phyloP scores from a whole-genome alignment of 1,140 invertebrate genomes.

The Heliconius hermathena region DNA sequence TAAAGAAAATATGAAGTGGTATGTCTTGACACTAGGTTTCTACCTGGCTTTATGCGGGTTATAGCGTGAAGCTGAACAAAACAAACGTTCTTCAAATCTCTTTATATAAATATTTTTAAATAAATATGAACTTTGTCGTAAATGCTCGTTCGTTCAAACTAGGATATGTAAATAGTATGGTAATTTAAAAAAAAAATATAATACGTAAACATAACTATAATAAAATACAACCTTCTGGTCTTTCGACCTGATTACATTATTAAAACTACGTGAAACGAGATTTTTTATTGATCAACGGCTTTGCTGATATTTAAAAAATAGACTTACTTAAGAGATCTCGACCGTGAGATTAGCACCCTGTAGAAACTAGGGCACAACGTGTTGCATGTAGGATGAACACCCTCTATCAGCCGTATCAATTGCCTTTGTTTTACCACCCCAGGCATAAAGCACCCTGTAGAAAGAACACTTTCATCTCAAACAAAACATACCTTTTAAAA shows the following conservation, averaged over 20 bases:
- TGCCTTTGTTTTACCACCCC: conserved; percentile 54
- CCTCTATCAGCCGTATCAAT: conserved; percentile 63
- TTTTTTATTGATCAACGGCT: not conserved
- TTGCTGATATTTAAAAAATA: conserved; percentile 19
- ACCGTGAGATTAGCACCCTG: conserved; percentile 25
- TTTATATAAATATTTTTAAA: not conserved
- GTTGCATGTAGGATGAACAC: conserved; percentile 50
- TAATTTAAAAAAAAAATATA: not conserved
- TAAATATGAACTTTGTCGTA: too few species aligned
- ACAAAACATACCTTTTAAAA: conserved; percentile 33
- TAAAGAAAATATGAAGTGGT: too few species aligned
- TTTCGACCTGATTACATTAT: not conserved
- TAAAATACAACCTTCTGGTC: not conserved
- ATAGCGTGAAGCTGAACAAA: too few species aligned
- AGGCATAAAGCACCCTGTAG: conserved; percentile 47
- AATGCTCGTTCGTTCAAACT: too few species aligned
- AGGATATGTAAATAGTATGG: too few species aligned
- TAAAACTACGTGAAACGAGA: not conserved
- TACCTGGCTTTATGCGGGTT: too few species aligned
- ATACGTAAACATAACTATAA: not conserved
- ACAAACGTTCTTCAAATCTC: too few species aligned
- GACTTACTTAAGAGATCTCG: conserved; percentile 13
- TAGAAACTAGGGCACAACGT: conserved; percentile 59
- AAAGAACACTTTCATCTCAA: conserved; percentile 47
- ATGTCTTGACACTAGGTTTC: too few species aligned